Evolutionary conservation across 1,140 invertebrate genomes (phyloP).

Genomic region (Chironomus tepperi): DNA sequence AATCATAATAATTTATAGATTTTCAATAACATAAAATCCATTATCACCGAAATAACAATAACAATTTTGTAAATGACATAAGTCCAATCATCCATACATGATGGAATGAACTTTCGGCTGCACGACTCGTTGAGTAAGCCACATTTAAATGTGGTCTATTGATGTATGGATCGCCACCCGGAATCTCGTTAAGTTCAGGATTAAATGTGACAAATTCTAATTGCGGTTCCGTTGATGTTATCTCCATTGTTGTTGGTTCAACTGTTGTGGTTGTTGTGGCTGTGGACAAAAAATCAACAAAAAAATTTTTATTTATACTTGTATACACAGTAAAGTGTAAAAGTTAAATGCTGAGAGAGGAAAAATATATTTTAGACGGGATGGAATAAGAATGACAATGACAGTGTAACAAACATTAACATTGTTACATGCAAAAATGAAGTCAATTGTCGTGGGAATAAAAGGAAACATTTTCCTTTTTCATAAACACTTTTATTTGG

Average conservation of each 20-base stretch:
- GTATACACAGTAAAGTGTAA: too few species aligned
- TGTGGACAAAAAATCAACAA: background rate
- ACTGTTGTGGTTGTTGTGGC: background rate
- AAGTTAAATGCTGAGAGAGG: too few species aligned
- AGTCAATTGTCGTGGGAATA: too few species aligned
- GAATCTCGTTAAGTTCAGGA: background rate
- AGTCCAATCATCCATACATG: background rate
- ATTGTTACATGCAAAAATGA: too few species aligned
- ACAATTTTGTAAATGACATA: conserved; percentile 19
- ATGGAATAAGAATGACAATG: too few species aligned
- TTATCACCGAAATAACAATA: conserved; percentile 14
- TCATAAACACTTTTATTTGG: too few species aligned
- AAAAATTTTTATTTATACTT: too few species aligned
- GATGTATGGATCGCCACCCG: background rate
- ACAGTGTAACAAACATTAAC: too few species aligned
- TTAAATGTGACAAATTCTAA: conserved; percentile 4
- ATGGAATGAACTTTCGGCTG: conserved; percentile 3
- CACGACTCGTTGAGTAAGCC: conserved; percentile 18
- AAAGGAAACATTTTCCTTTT: too few species aligned
- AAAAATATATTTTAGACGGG: too few species aligned
- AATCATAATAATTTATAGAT: too few species aligned
- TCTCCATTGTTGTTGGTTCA: background rate
- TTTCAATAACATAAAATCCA: background rate
- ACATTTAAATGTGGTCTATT: conserved; percentile 19
- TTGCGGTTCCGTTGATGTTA: background rate